Conservation (phyloP, 2,888 invertebrate species). For the Zootermopsis nevadensis region DNA sequence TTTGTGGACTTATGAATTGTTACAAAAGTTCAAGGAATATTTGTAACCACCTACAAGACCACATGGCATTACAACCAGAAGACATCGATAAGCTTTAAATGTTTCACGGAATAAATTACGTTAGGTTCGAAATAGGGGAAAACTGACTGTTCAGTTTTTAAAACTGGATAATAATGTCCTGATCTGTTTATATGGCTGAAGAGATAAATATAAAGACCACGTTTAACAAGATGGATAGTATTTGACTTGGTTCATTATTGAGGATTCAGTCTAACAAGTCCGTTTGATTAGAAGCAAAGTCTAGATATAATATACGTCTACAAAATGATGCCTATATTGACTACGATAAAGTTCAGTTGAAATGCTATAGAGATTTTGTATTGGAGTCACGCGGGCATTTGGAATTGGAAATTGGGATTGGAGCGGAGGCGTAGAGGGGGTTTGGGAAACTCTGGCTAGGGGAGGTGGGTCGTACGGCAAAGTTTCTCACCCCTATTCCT, state of each 20-base stretch:
- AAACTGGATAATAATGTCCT: no score
- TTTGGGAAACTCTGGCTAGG: constrained; percentile 18
- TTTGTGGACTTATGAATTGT: no score
- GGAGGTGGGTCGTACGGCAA: constrained; percentile 42
- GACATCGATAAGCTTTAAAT: no score
- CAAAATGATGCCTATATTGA: constrained; percentile 3
- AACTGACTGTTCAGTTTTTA: no score
- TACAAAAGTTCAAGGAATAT: no score
- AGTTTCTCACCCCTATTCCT: constrained; percentile 48
- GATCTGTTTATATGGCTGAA: no score
- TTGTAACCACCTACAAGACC: no score
- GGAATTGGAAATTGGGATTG: constrained; percentile 33
- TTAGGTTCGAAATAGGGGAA: no score
- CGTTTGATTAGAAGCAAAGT: constrained; percentile 38
- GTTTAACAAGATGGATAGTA: constrained; percentile 3
- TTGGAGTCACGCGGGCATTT: constrained; percentile 40
- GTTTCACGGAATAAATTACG: no score
- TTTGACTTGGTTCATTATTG: constrained; percentile 32
- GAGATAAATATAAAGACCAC: background rate
- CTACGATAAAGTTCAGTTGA: constrained; percentile 27
- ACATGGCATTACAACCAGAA: no score
- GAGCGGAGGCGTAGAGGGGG: background rate
- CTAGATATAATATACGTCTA: background rate
- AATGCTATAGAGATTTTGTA: constrained; percentile 13
- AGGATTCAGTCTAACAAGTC: constrained; percentile 39